A percentile compares a stretch with the other conserved stretches of the same genome.
Conservation (phyloP, 2,888 invertebrate genomes). For the Temnothorax unifasciatus region DNA sequence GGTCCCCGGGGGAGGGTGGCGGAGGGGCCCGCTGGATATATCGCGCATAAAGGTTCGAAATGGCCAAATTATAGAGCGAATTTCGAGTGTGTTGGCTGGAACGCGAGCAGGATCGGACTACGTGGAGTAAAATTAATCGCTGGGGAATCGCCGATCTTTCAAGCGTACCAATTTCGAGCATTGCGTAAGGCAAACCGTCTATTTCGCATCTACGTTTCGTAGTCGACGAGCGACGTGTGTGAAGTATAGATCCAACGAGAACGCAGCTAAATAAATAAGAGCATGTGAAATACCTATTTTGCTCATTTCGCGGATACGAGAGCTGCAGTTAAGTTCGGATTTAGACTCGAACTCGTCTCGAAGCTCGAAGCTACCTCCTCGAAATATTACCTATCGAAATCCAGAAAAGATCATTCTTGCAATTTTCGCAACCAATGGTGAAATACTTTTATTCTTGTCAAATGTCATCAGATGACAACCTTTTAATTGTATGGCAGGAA, state of each 20-base stretch:
- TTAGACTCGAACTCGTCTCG: neutral
- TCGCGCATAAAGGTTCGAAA: constrained; percentile 79
- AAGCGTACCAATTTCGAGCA: constrained; percentile 27
- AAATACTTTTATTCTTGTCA: neutral
- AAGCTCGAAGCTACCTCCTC: neutral
- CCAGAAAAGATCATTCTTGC: neutral
- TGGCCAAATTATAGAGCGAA: constrained; percentile 82
- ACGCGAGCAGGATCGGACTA: neutral
- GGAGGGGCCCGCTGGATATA: constrained; percentile 61
- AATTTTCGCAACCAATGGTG: neutral
- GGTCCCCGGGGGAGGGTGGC: constrained; percentile 62
- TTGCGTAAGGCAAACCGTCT: constrained; percentile 37
- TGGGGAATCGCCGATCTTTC: constrained; percentile 15
- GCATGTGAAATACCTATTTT: neutral
- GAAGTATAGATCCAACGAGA: neutral
- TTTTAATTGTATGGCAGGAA: neutral
- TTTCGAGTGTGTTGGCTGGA: constrained; percentile 59
- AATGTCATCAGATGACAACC: neutral
- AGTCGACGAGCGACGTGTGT: neutral
- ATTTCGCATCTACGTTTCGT: neutral
- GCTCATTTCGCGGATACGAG: neutral
- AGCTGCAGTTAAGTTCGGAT: neutral
- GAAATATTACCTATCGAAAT: neutral
- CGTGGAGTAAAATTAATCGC: constrained; percentile 24
- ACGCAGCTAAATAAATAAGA: neutral